Evolutionary conservation across 2,888 invertebrate species (phyloP).

Genomic region (Colletes collaris): DNA sequence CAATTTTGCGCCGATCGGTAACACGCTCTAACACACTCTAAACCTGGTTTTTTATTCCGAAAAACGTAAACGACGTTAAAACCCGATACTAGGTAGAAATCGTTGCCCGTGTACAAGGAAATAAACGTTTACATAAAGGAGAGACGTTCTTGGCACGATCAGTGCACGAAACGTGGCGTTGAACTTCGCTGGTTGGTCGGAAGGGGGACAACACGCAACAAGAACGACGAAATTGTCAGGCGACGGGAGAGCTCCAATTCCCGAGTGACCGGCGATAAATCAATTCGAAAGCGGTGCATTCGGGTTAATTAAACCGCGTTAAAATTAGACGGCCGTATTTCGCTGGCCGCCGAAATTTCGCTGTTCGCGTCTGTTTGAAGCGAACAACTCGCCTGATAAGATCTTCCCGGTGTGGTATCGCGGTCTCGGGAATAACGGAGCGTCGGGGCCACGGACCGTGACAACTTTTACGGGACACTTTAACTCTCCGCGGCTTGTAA

Average conservation of each 20-base stretch:
- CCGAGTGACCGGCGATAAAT: conserved; percentile 12
- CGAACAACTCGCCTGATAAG: conserved; percentile 42
- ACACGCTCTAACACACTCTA: too few species aligned
- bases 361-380: conserved; percentile 6
- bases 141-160: too few species aligned
- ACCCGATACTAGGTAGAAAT: too few species aligned
- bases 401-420: conserved; percentile 25
- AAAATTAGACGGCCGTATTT: conserved; percentile 34
- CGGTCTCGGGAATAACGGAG: conserved; percentile 20
- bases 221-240: too few species aligned
- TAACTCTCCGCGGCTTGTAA: conserved; percentile 22
- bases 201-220: too few species aligned
- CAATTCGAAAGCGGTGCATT: conserved; percentile 6
- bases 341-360: conserved; percentile 8
- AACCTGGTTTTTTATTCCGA: too few species aligned
- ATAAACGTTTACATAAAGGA: too few species aligned
- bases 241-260: neutral
- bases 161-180: too few species aligned
- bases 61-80: too few species aligned
- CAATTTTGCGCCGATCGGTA: too few species aligned
- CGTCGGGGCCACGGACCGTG: conserved; percentile 22
- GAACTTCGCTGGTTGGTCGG: too few species aligned
- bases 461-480: conserved; percentile 44
- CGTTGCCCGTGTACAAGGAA: too few species aligned
- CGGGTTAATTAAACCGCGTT: conserved; percentile 37